phyloP scores from a whole-genome alignment of 2,113 vertebrate species.

The Lophura nycthemera region DNA sequence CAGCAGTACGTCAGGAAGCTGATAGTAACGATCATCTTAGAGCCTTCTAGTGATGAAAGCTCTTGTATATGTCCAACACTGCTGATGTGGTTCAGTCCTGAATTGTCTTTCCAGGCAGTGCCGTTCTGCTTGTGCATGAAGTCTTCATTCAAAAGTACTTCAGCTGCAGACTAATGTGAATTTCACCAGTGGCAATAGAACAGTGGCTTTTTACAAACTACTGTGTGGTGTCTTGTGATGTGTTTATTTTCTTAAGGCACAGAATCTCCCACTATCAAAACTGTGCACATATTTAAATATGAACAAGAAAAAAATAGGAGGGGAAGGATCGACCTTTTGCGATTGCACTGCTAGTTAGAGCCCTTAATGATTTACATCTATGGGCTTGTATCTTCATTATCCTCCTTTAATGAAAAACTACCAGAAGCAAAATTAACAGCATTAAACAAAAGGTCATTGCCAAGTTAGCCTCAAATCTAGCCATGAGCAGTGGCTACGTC shows the following conservation, averaged over 20 bases:
- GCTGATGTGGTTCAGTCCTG: not conserved
- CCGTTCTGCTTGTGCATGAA: not conserved
- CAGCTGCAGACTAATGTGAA: not conserved
- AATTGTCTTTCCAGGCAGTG: not conserved
- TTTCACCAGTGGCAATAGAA: not conserved
- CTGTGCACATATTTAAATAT: not conserved
- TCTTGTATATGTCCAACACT: not conserved
- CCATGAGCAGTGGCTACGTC: not conserved
- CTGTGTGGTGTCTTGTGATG: not conserved
- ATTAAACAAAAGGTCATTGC: slow-evolving; percentile 9
- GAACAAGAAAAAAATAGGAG: not conserved
- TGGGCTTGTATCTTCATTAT: not conserved
- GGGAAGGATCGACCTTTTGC: not conserved
- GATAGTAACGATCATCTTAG: not conserved
- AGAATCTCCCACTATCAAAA: not conserved
- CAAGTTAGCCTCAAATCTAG: slow-evolving; percentile 38
- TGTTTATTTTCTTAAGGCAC: not conserved
- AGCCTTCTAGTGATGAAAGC: not conserved
- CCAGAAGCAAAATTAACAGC: slow-evolving; percentile 7
- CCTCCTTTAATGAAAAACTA: slow-evolving; percentile 18
- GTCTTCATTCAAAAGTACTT: not conserved
- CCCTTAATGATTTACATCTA: not conserved
- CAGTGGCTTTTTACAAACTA: not conserved
- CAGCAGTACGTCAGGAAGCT: not conserved
- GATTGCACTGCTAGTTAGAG: not conserved